Percentiles rank a stretch among this genome's conserved stretches.
Conservation (phyloP, 2,797 vertebrate genomes). For the Acanthis flammea region DNA sequence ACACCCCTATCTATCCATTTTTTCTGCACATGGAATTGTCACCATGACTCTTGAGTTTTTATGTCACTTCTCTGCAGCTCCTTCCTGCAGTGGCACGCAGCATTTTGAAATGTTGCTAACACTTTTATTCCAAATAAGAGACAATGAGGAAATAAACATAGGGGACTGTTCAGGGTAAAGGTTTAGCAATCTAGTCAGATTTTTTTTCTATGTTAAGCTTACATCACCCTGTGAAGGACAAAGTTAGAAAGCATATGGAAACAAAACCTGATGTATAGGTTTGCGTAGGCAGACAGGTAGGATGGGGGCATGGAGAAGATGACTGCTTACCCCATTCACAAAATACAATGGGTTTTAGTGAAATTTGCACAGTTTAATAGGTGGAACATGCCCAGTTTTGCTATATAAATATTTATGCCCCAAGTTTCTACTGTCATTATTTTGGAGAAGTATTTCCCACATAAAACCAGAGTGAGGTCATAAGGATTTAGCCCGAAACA, state of each 20-base stretch:
- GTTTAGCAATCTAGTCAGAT: not conserved
- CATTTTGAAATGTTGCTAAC: not conserved
- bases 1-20: not conserved
- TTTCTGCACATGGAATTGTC: not conserved
- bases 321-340: not conserved
- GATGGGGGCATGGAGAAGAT: not conserved
- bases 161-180: not conserved
- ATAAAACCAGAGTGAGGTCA: not conserved
- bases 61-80: not conserved
- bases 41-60: not conserved
- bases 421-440: not conserved
- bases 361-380: not conserved
- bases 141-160: not conserved
- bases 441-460: not conserved
- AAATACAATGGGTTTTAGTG: not conserved
- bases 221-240: not conserved
- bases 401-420: not conserved
- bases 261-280: not conserved
- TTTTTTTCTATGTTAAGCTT: not conserved
- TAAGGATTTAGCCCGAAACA: not conserved
- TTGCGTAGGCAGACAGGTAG: not conserved
- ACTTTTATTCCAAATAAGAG: not conserved
- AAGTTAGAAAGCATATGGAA: not conserved
- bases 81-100: not conserved
- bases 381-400: not conserved